Evolutionary conservation across 2,113 vertebrate species (phyloP).

Genomic region (Sebastes fasciatus): DNA sequence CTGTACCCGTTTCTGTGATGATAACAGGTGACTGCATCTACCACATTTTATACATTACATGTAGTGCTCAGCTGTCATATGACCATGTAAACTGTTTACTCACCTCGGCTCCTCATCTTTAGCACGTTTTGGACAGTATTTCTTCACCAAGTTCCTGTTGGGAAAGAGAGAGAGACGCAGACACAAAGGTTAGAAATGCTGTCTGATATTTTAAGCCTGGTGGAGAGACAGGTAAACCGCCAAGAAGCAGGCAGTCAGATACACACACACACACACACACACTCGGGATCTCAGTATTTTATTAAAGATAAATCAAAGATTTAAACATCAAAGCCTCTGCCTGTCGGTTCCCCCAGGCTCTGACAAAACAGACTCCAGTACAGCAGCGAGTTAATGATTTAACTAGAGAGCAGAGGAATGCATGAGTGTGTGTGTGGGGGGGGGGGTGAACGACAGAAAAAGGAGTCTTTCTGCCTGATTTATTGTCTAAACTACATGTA

Average conservation of each 20-base stretch:
- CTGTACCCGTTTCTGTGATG: background rate
- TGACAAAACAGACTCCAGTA: slow-evolving; percentile 3
- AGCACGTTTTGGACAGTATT: slow-evolving; percentile 95
- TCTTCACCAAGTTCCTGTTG: slow-evolving; percentile 96
- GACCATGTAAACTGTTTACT: slow-evolving; percentile 36
- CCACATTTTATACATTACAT: background rate
- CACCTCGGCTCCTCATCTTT: slow-evolving; percentile 99
- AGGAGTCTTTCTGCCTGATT: background rate
- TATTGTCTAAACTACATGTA: slow-evolving; percentile 8
- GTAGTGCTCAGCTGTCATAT: background rate
- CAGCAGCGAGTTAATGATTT: slow-evolving; percentile 35
- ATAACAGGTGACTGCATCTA: background rate
- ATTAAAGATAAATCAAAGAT: slow-evolving; percentile 61
- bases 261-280: background rate
- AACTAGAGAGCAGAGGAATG: slow-evolving; percentile 18
- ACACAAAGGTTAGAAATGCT: slow-evolving; percentile 21
- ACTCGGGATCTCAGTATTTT: slow-evolving; percentile 13
- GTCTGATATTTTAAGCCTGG: slow-evolving; percentile 21
- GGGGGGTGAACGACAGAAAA: background rate
- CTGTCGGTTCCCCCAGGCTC: slow-evolving; percentile 40
- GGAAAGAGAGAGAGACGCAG: slow-evolving; percentile 32
- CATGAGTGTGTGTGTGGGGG: background rate
- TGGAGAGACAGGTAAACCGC: background rate
- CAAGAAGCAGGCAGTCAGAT: background rate
- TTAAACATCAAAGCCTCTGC: slow-evolving; percentile 60